Percentiles rank a stretch among this genome's conserved stretches.
Conservation (phyloP, 1,140 invertebrate genomes). For the Phenacoccus solenopsis region DNA sequence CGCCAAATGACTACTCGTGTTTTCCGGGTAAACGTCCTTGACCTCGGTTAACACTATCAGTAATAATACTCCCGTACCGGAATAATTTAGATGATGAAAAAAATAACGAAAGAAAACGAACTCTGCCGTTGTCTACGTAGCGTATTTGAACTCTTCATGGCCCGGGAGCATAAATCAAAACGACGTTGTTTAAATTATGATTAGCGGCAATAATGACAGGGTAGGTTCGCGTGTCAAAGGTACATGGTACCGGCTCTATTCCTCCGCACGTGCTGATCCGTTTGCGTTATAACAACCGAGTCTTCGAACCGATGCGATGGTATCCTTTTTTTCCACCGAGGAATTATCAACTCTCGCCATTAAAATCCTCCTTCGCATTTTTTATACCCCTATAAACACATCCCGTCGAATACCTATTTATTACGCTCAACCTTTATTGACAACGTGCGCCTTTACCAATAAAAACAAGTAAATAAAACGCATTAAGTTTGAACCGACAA, state of each 20-base stretch:
- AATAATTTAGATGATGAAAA: constrained; percentile 2
- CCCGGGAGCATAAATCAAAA: not conserved
- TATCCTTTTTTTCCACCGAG: too few species aligned
- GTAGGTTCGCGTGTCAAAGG: not conserved
- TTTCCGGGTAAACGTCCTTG: not conserved
- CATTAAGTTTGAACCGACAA: too few species aligned
- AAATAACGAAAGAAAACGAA: not conserved
- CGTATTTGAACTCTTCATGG: not conserved
- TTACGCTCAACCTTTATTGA: too few species aligned
- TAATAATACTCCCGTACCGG: not conserved
- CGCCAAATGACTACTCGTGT: too few species aligned
- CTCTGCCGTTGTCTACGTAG: not conserved
- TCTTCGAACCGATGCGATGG: too few species aligned
- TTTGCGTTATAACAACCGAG: too few species aligned
- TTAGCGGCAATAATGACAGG: not conserved
- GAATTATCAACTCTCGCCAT: too few species aligned
- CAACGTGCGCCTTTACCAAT: too few species aligned
- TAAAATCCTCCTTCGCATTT: too few species aligned
- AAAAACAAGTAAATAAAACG: too few species aligned
- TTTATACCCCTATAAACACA: too few species aligned
- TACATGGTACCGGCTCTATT: not conserved
- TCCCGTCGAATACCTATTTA: too few species aligned
- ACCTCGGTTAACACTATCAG: not conserved
- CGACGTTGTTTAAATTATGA: constrained; percentile 2
- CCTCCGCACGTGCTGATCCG: not conserved